phyloP scores from a whole-genome alignment of 2,888 invertebrate genomes.

The Brassicogethes aeneus region DNA sequence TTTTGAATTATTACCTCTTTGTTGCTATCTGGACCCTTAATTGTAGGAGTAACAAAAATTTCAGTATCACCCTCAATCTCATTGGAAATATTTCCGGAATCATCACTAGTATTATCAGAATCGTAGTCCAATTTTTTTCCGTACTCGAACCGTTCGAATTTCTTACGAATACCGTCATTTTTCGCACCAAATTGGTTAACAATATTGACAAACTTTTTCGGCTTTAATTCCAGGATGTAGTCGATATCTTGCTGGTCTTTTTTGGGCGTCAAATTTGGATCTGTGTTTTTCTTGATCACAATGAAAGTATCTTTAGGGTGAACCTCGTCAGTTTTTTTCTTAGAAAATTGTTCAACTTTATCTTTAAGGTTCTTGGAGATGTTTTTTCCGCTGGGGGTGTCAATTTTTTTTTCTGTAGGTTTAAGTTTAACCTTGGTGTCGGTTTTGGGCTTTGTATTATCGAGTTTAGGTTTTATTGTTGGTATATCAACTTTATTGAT shows the following conservation, averaged over 20 bases:
- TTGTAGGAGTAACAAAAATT: too few relatives aligned
- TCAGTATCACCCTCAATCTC: too few relatives aligned
- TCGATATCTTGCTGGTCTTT: neutral
- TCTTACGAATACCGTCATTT: neutral
- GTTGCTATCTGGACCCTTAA: neutral
- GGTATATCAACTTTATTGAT: slow-evolving; percentile 3
- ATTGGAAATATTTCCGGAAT: slow-evolving; percentile 74
- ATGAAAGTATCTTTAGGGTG: neutral
- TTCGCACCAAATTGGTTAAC: neutral
- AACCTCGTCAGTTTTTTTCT: neutral
- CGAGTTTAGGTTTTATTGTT: neutral
- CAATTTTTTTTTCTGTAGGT: neutral
- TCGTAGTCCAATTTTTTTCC: slow-evolving; percentile 39
- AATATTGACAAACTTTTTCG: neutral
- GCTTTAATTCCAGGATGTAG: neutral
- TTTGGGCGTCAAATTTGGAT: neutral
- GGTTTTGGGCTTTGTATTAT: neutral
- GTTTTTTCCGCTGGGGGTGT: neutral
- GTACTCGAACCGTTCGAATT: slow-evolving; percentile 5
- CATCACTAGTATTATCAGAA: slow-evolving; percentile 62
- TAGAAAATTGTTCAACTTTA: neutral
- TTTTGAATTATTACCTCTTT: too few relatives aligned
- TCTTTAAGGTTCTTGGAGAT: neutral
- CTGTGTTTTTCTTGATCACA: neutral
- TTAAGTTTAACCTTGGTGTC: neutral